Conservation (phyloP, 2,113 vertebrate species). For the Manacus vitellinus region DNA sequence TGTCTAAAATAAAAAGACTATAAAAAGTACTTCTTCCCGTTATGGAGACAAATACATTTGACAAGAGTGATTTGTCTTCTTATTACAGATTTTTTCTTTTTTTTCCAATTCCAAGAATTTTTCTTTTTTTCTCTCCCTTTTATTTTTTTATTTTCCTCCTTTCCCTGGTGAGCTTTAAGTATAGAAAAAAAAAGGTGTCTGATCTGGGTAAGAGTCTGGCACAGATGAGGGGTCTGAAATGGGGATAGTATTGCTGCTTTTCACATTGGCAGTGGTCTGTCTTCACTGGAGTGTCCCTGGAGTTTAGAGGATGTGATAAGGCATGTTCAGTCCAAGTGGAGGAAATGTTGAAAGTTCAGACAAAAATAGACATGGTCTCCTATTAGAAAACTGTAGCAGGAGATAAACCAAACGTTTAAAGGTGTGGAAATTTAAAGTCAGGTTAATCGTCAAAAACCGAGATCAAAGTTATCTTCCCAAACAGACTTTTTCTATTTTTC, state of each 20-base stretch:
- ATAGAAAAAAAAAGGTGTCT: not conserved
- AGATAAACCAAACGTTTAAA: not conserved
- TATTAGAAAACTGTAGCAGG: not conserved
- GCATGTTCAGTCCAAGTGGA: not conserved
- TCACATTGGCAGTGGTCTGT: not conserved
- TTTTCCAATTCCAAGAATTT: too few relatives aligned
- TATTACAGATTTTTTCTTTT: not conserved
- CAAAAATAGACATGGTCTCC: not conserved
- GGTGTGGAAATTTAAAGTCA: not conserved
- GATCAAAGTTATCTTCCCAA: not conserved
- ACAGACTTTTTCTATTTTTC: not conserved
- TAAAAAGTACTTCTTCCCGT: slow-evolving; percentile 52
- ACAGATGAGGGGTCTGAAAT: not conserved
- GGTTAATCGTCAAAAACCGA: not conserved
- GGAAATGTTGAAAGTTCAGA: not conserved
- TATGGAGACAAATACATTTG: slow-evolving; percentile 34
- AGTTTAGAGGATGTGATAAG: not conserved
- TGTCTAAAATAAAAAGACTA: slow-evolving; percentile 48
- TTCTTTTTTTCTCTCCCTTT: not conserved
- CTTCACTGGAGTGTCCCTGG: not conserved
- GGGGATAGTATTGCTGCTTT: not conserved
- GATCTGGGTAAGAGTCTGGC: not conserved
- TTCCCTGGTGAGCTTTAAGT: not conserved
- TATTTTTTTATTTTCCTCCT: not conserved
- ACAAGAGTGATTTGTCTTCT: slow-evolving; percentile 16